phyloP scores from a whole-genome alignment of 2,888 invertebrate genomes.

The Oithona nana region DNA sequence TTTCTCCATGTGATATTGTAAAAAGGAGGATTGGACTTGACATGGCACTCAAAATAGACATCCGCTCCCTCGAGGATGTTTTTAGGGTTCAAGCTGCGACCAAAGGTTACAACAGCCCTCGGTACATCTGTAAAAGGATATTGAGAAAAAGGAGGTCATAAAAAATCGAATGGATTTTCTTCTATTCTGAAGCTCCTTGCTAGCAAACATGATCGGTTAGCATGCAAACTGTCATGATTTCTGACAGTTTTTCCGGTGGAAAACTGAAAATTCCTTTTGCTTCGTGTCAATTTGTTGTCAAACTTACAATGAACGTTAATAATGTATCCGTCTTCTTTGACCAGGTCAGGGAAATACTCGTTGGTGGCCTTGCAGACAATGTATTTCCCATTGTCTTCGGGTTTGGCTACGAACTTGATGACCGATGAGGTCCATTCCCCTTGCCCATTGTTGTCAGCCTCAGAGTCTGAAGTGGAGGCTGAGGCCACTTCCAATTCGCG shows the following conservation, averaged over 20 bases:
- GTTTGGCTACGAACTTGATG: neutral
- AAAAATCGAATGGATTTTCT: too few relatives aligned
- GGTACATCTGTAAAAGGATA: slow-evolving; percentile 5
- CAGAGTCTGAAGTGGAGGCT: neutral
- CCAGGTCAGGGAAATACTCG: slow-evolving; percentile 8
- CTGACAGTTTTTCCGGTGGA: neutral
- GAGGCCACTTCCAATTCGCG: neutral
- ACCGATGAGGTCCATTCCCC: neutral
- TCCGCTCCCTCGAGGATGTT: slow-evolving; percentile 14
- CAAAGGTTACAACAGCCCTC: slow-evolving; percentile 1
- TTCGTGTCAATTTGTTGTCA: neutral
- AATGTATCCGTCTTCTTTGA: neutral
- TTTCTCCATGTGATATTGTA: slow-evolving; percentile 15
- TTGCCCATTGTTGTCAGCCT: neutral
- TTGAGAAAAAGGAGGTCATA: neutral
- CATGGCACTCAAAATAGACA: slow-evolving; percentile 17
- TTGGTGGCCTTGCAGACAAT: slow-evolving; percentile 2
- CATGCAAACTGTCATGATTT: neutral
- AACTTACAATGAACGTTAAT: slow-evolving; percentile 16
- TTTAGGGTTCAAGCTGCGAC: slow-evolving; percentile 2
- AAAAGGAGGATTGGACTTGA: slow-evolving; percentile 10
- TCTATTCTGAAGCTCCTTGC: too few relatives aligned
- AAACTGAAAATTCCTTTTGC: neutral
- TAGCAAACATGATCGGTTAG: neutral
- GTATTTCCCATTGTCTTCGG: slow-evolving; percentile 7